Base-by-base conservation (phyloP, 2,113 vertebrate genomes). In the Orthochromis indermauri region DNA sequence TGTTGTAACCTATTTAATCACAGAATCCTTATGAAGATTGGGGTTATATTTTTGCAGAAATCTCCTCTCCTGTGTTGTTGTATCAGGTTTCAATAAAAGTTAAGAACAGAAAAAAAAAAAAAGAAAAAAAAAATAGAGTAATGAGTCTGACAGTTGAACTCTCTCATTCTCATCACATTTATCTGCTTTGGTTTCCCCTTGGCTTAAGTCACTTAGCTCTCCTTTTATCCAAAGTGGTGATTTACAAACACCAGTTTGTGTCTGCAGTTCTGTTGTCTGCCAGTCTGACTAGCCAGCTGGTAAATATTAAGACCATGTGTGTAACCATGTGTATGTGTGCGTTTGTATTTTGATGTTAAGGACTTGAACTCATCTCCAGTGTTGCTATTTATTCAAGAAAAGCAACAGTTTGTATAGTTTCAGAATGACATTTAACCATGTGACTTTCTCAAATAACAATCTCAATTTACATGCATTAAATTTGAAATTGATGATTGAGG, bases 141-240 rank as follows among this genome's bases (percentile, higher is more conserved):
- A 86, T 85, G 83, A 80, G 61, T 90, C 84, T 90, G 92, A 94
- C 89, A 85, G 87, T 90, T 90, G 80, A 71, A 57, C 87, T 88
- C 84, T 92, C 49, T 28, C 83, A 85, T 91, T 90, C 88, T 81
- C 79, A 54, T 90, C 84, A 90, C 83, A 86, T 93, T 89, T 90
- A 92, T 92, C 88, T 80, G 68, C 55, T 82, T 80, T 33, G 37
- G 86, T 88, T 93, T 94, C 85, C 86, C 86, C 80, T 83, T 85
- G 89, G 88, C 92, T 86, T 80, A 51, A 87, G 84, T 90, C 87
- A 85, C 90, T 90, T 90, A 86, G 82, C 71, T 35, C 85, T 86
- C 82, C 91, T 95, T 95, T 95, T 93, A 94, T 95, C 93, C 95
- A 83, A 93, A 94, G 94, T 92, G 92, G 90, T 95, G 92, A 95